A percentile compares a stretch with the other conserved stretches of the same genome.
Evolutionary conservation across 2,797 vertebrate genomes (phyloP).

Genomic region (Pseudotriccus pelzelni): DNA sequence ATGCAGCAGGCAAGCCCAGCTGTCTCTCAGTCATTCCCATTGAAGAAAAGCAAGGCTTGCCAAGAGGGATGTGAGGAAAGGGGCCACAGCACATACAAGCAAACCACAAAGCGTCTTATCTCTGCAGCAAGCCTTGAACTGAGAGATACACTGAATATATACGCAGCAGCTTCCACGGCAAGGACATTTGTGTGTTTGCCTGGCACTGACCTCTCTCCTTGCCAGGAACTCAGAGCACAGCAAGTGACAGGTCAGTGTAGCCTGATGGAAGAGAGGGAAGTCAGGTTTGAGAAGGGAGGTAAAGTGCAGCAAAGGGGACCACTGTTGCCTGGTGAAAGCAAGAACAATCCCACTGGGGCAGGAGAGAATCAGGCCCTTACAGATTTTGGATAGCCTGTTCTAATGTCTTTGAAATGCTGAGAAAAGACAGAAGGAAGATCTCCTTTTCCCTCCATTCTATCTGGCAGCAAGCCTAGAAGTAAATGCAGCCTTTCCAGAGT

Average conservation of each 20-base stretch:
- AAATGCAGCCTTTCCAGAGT: not conserved
- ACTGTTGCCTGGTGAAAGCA: not conserved
- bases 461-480: not conserved
- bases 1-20: not conserved
- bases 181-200: conserved; percentile 26
- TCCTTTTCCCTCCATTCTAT: not conserved
- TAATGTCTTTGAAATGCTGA: not conserved
- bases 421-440: not conserved
- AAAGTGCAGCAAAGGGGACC: not conserved
- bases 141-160: not conserved
- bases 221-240: not conserved
- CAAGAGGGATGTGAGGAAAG: not conserved
- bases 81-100: not conserved
- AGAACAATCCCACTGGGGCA: not conserved
- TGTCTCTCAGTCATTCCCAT: not conserved
- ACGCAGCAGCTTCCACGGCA: not conserved
- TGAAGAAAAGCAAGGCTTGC: not conserved
- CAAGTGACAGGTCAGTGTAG: not conserved
- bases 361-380: not conserved
- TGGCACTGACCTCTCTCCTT: not conserved
- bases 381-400: not conserved
- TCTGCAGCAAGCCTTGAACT: conserved; percentile 43
- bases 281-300: not conserved
- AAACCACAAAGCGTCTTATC: conserved; percentile 26
- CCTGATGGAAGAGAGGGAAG: not conserved